Percentiles rank a stretch among this genome's conserved stretches.
Evolutionary conservation across 2,113 vertebrate species (phyloP).

Genomic region (Chaetodon trifascialis): DNA sequence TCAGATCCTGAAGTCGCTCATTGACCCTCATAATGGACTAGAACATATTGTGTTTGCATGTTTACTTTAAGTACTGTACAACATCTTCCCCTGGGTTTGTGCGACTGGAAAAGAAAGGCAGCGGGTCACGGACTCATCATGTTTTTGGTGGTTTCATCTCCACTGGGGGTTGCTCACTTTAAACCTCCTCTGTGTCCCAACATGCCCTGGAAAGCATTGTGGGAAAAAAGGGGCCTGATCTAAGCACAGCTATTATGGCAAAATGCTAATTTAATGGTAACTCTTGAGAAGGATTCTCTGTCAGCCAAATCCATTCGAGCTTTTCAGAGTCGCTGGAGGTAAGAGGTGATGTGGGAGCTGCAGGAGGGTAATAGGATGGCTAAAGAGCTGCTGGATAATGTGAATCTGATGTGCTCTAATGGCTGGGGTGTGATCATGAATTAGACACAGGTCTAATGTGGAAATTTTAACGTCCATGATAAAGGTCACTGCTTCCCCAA

Average conservation of each 20-base stretch:
- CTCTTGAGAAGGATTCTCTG: constrained; percentile 8
- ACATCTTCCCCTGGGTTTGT: constrained; percentile 42
- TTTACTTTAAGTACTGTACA: constrained; percentile 7
- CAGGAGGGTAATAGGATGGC: constrained; percentile 31
- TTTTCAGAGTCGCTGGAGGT: constrained; percentile 31
- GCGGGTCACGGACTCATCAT: constrained; percentile 52
- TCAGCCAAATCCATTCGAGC: constrained; percentile 24
- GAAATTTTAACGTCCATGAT: background rate
- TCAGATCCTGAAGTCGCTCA: background rate
- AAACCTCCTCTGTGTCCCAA: constrained; percentile 38
- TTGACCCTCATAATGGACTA: background rate
- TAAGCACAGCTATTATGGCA: constrained; percentile 34
- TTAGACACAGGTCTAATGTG: constrained; percentile 35
- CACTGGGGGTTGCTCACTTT: constrained; percentile 62
- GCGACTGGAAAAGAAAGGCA: constrained; percentile 61
- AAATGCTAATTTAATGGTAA: constrained; percentile 45
- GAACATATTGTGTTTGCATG: constrained; percentile 29
- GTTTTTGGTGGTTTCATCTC: constrained; percentile 62
- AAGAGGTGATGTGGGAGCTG: constrained; percentile 22
- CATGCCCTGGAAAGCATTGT: constrained; percentile 61
- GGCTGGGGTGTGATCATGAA: constrained; percentile 41
- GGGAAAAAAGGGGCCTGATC: constrained; percentile 51
- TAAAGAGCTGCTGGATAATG: constrained; percentile 40
- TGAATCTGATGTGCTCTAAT: constrained; percentile 39
- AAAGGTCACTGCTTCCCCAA: constrained; percentile 21